Evolutionary conservation across 2,113 vertebrate species (phyloP).

Genomic region (Hippocampus abdominalis): DNA sequence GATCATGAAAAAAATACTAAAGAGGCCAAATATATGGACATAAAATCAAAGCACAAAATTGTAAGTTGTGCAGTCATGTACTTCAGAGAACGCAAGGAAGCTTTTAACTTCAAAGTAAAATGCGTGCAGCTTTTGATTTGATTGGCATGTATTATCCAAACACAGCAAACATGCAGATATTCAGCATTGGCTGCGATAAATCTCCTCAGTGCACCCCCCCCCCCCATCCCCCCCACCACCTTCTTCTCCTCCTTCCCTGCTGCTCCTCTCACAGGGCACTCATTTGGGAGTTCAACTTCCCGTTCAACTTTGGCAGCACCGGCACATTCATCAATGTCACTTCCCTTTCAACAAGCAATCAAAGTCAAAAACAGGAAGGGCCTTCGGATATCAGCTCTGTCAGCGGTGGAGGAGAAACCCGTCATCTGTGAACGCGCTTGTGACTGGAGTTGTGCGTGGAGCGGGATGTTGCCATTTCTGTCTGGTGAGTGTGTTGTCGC

Average conservation of each 20-base stretch:
- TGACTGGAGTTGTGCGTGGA: not conserved
- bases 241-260: not conserved
- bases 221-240: no score
- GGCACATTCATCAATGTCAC: conserved; percentile 11
- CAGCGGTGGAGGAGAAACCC: not conserved
- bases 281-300: conserved; percentile 6
- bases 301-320: conserved; percentile 3
- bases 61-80: not conserved
- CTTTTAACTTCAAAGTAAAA: not conserved
- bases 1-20: not conserved
- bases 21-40: not conserved
- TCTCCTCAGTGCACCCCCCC: not conserved
- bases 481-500: not conserved
- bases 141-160: not conserved
- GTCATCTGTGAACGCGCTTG: not conserved
- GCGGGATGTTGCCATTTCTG: not conserved
- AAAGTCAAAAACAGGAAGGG: conserved; percentile 9
- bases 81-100: not conserved
- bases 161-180: not conserved
- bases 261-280: not conserved
- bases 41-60: not conserved
- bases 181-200: not conserved
- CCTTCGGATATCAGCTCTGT: not conserved
- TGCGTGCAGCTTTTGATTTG: not conserved
- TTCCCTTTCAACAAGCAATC: conserved; percentile 6